These are phyloP conservation scores for Polymixis flavicincta DNA, from an alignment of 2,888 invertebrate species.

Conservation along the genomic window DNA sequence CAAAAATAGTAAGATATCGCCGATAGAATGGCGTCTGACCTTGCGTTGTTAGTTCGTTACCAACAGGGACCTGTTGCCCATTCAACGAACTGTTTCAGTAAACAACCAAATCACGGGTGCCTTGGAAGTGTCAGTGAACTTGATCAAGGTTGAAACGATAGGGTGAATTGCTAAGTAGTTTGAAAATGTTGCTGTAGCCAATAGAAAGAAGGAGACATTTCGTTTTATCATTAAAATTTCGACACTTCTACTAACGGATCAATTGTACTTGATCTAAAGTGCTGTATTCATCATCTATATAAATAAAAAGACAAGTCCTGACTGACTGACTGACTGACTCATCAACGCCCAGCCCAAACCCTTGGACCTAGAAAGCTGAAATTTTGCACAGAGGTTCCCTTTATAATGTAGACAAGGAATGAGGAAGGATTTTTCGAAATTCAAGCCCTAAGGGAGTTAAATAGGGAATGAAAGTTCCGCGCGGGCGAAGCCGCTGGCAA, in stretches of 20 bases:
- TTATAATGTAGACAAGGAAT: too few relatives aligned
- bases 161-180: neutral
- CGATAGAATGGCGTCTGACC: slow-evolving; percentile 43
- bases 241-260: neutral
- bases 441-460: too few relatives aligned
- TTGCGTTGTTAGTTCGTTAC: slow-evolving; percentile 36
- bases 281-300: too few relatives aligned
- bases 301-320: too few relatives aligned
- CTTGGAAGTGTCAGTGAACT: slow-evolving; percentile 33
- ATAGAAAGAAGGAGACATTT: too few relatives aligned
- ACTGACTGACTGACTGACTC: too few relatives aligned
- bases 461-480: too few relatives aligned
- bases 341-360: too few relatives aligned
- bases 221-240: neutral
- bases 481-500: too few relatives aligned
- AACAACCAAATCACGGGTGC: slow-evolving; percentile 27
- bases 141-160: slow-evolving; percentile 19
- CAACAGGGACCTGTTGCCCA: slow-evolving; percentile 42
- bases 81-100: slow-evolving; percentile 45
- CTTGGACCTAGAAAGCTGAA: too few relatives aligned
- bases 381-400: too few relatives aligned
- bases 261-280: neutral
- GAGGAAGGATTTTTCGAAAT: too few relatives aligned
- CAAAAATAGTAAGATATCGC: slow-evolving; percentile 39
- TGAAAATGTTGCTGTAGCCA: neutral